Conservation (phyloP, 2,888 invertebrate species). For the Oscheius sp. region DNA sequence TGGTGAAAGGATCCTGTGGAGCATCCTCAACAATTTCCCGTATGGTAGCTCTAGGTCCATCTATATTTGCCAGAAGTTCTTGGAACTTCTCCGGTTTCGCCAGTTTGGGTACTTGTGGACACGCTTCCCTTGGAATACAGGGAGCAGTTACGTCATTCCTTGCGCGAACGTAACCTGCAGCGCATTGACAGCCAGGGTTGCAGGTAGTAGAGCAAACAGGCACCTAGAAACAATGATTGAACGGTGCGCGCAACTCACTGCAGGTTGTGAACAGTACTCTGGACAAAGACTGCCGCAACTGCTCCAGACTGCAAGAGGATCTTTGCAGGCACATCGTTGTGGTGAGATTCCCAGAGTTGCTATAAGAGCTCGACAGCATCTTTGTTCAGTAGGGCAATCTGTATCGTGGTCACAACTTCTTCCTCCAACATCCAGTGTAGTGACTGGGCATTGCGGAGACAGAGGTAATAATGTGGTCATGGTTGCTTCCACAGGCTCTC, state of each 20-base stretch:
- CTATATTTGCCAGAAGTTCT: conserved; percentile 36
- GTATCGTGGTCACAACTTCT: conserved; percentile 51
- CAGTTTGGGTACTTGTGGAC: conserved; percentile 33
- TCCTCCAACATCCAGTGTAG: conserved; percentile 58
- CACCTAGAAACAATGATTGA: conserved; percentile 13
- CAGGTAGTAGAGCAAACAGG: conserved; percentile 60
- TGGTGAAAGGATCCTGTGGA: conserved; percentile 36
- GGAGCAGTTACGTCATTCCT: conserved; percentile 59
- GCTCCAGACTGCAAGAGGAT: conserved; percentile 57
- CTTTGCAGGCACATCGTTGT: conserved; percentile 59
- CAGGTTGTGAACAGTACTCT: conserved; percentile 59
- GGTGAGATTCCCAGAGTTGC: conserved; percentile 54
- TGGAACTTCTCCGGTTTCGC: conserved; percentile 2
- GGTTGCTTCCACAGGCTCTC: conserved; percentile 10
- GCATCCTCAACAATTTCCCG: conserved; percentile 44
- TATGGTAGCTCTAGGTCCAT: conserved; percentile 47
- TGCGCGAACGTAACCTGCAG: conserved; percentile 52
- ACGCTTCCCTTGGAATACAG: conserved; percentile 56
- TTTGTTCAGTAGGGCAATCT: conserved; percentile 50
- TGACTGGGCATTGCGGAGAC: conserved; percentile 45
- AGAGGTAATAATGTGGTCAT: conserved; percentile 17
- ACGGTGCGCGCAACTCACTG: conserved; percentile 22
- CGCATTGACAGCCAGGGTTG: conserved; percentile 59
- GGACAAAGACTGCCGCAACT: conserved; percentile 60
- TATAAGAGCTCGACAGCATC: conserved; percentile 49